Evolutionary conservation across 2,113 vertebrate genomes (phyloP), one percentile per base, ranked within the genome.

Genomic region (Perca schrenkii): DNA sequence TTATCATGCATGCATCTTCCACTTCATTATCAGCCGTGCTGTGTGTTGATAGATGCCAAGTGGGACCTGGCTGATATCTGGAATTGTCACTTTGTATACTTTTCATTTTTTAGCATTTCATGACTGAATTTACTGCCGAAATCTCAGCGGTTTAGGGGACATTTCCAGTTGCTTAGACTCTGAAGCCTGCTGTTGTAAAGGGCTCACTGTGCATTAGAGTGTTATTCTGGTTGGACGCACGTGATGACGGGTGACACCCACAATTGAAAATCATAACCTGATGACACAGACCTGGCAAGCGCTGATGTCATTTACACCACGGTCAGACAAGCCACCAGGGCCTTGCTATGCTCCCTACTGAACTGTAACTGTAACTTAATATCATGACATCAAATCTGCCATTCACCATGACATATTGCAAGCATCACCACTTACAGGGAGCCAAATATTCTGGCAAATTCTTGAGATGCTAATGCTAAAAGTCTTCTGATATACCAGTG

Each of bases 321-420:
- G 15, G 63, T 75, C 54, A 63, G 53, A 71, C 40, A 52, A 79
- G 63, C 71, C 72, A 58, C 66, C 17, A 74, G 69, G 31, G 46
- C 36, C 19, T 67, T 0, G 54, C 65, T 49, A 13, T 57, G 63
- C 50, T 67, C 46, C 64, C 79, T 50, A 13, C 21, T 74, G 86
- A 82, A 80, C 74, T 56, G 65, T 46, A 46, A 61, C 54, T 63
- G 80, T 86, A 90, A 91, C 63, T 49, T 43, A 74, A 92, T 89
- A 85, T 76, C 60, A 46, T 22, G 62, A 85, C 82, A 82, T 81
- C 56, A 77, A 87, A 87, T 80, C 73, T 60, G 5, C 47, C 28
- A 34, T 40, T 77, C 21, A 8, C 15, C 13, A 1, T 52, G 58
- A 84, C 81, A 72, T 43, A 68, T 15, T 40, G 60, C 21, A 40